Base-by-base conservation (phyloP, 2,888 invertebrate genomes). In the Subacronicta megacephala region DNA sequence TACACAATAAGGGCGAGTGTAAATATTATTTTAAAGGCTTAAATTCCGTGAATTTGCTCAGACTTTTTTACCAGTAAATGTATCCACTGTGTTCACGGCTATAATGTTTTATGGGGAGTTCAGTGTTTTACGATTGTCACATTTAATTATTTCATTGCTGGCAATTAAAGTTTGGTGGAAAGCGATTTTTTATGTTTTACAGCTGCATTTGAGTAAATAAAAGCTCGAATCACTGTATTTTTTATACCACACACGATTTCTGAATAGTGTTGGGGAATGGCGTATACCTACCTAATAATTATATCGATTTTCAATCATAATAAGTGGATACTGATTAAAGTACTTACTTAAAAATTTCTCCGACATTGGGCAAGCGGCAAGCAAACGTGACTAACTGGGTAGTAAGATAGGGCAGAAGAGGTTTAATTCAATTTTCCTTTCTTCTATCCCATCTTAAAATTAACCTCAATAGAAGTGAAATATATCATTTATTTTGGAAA, bases 61-160 rank as follows among this genome's bases (percentile, higher is more conserved):
- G 77, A 77, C 66, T 67, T 76, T 80, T 79, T 77, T 67, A 81
- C 78, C 59, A 72, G 64, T 74, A 77, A 83, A 84, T 85, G 77
- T 84, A 84, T 82, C 82, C 78, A 63, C 52, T 79, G 67, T 79
- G 81, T 85, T 83, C 84, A 86, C 80, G 84, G 88, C 84, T 81
- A 84, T 90, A 87, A 91, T 90, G 88, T 90, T 93, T 93, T 93
- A 93, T 90, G 67, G 78, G 82, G 67, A 66, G 69, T 75, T 77
- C 87, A 83, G 86, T 92, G 91, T 89, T 94, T 93, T 93, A 94
- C 90, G 94, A 92, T 88, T 93, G 93, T 92, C 93, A 89, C 91
- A 89, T 93, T 93, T 93, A 94, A 93, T 94, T 93, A 93, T 89
- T 93, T 92, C 90, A 93, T 92, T 92, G 93, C 88, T 77, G 82